Conservation (phyloP, 2,113 vertebrate genomes). For the Siphamia tubifer region DNA sequence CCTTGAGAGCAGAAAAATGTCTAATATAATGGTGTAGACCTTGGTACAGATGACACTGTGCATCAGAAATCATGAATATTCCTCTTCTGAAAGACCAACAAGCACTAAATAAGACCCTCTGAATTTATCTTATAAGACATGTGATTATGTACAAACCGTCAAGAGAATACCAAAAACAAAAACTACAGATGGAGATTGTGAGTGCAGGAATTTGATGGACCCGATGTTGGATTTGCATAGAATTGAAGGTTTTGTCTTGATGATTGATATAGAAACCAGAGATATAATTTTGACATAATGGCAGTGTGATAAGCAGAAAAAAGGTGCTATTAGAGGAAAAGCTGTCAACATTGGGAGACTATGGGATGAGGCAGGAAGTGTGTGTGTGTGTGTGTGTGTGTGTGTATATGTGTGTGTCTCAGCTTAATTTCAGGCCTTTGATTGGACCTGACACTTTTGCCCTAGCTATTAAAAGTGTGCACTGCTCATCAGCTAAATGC, state of each 20-base stretch:
- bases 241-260: constrained; percentile 41
- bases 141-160: constrained; percentile 9
- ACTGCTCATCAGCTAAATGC: constrained; percentile 56
- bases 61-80: too few relatives aligned
- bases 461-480: constrained; percentile 18
- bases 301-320: constrained; percentile 11
- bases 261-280: constrained; percentile 41
- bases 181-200: constrained; percentile 2
- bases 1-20: not conserved
- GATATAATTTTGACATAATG: constrained; percentile 51
- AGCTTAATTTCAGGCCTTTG: constrained; percentile 42
- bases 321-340: constrained; percentile 42
- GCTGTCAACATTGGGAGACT: constrained; percentile 2
- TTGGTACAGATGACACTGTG: too few relatives aligned
- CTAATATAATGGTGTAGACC: too few relatives aligned
- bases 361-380: not conserved
- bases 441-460: constrained; percentile 41
- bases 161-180: not conserved
- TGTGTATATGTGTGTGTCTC: not conserved
- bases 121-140: not conserved
- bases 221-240: constrained; percentile 27
- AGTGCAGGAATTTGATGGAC: not conserved
- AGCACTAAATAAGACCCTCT: constrained; percentile 18
- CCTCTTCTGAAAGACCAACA: too few relatives aligned
- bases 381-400: not conserved